Evolutionary conservation across 2,113 vertebrate genomes (phyloP), one percentile per base, ranked within the genome.

Genomic region (Holacanthus passer): DNA sequence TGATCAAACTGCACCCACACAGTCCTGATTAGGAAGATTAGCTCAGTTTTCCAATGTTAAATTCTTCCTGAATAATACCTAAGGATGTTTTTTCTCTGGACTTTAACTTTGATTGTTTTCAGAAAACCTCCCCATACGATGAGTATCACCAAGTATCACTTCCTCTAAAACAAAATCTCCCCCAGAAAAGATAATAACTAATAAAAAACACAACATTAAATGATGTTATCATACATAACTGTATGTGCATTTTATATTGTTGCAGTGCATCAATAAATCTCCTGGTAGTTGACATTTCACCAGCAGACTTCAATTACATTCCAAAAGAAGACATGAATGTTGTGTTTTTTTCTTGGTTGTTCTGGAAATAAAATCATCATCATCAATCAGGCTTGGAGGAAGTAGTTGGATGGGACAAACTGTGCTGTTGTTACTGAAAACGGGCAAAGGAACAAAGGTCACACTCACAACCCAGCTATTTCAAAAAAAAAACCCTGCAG

Each of bases 391-490:
- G n/a, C 8, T 58, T 2, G 4, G 10, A 31, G 41, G 24, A 47
- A 12, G 13, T 41, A 0, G 35, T 71, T 17, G 14, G 9, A 31
- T 32, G 2, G 3, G 20, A 59, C 27, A 1, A 8, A 5, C 47
- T 52, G 20, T 10, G 16, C 35, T 29, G 1, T 55, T 20, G 16
- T 41, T 39, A 5, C 12, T 52, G 11, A n/a, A n/a, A n/a, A n/a
- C n/a, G n/a, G n/a, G n/a, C n/a, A n/a, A n/a, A 53, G 16, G 12
- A 27, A 41, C 43, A 76, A 62, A 70, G 69, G 50, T 63, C 37
- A 29, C 50, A 12, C 62, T 56, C n/a, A 41, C 16, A 11, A 41
- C 14, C 24, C n/a, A 4, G 32, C 6, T 24, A 5, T 64, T 22
- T 43, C 1, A 17, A 43, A 43, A 45, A 41, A 56, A 31, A 76